phyloP scores from a whole-genome alignment of 2,797 vertebrate species.

The Phoxinus dragarum region DNA sequence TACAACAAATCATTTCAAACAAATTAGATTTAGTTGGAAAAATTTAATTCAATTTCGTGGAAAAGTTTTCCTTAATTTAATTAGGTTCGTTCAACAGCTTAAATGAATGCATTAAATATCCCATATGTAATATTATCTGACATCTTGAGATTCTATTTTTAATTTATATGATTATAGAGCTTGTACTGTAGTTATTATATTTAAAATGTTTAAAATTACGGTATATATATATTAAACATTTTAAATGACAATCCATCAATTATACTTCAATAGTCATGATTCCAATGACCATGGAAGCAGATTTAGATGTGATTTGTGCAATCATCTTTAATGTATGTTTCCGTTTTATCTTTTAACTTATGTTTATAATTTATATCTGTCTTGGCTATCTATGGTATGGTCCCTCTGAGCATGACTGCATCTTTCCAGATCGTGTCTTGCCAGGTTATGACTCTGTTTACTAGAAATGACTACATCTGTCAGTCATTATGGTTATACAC shows the following conservation, averaged over 20 bases:
- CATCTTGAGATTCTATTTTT: not conserved
- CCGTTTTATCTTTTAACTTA: not conserved
- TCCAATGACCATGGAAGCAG: not conserved
- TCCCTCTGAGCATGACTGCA: not conserved
- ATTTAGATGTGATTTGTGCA: not conserved
- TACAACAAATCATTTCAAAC: too few species aligned
- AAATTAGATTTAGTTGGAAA: too few species aligned
- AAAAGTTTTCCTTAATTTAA: too few species aligned
- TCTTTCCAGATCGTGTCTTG: not conserved
- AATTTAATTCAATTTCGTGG: too few species aligned
- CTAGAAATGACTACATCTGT: not conserved
- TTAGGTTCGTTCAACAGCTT: not conserved
- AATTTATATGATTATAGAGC: not conserved
- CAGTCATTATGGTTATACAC: not conserved
- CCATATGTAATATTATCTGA: not conserved
- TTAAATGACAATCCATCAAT: not conserved
- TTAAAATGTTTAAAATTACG: too few species aligned
- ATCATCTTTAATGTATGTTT: not conserved
- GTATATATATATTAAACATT: not conserved
- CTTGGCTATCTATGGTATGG: not conserved
- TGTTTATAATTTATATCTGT: not conserved
- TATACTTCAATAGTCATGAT: not conserved
- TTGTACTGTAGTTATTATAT: not conserved
- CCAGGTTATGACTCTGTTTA: conserved; percentile 6
- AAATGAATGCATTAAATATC: not conserved